Conservation (phyloP, 2,113 vertebrate genomes). For the Semicossyphus pulcher region DNA sequence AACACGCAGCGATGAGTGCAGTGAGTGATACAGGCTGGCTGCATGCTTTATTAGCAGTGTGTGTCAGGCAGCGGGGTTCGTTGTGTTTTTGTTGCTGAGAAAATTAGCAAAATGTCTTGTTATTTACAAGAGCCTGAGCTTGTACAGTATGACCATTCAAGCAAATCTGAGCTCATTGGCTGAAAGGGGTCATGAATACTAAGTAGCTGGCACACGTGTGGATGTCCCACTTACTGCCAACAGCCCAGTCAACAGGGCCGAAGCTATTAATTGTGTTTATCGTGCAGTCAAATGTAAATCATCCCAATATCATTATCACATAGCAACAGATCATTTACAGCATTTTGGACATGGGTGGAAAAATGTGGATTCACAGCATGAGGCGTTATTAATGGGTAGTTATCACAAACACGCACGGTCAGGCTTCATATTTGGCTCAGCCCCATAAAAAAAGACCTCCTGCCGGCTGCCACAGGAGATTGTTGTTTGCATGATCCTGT, state of each 20-base stretch:
- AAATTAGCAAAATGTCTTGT: not conserved
- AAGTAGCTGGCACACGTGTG: slow-evolving; percentile 16
- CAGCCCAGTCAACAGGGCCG: slow-evolving; percentile 24
- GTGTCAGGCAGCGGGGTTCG: not conserved
- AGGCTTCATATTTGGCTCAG: not conserved
- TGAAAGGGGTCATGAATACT: slow-evolving; percentile 21
- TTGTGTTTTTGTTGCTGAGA: not conserved
- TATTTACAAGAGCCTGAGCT: not conserved
- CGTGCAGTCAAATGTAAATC: slow-evolving; percentile 16
- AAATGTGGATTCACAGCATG: not conserved
- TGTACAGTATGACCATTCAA: not conserved
- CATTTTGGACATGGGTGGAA: not conserved
- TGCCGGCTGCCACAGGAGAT: no score
- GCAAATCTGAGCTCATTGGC: slow-evolving; percentile 10
- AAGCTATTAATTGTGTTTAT: slow-evolving; percentile 30
- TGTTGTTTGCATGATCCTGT: not conserved
- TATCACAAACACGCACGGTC: not conserved
- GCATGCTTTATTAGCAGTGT: not conserved
- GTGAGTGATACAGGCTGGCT: not conserved
- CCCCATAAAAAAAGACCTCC: not conserved
- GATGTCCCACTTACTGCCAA: slow-evolving; percentile 20
- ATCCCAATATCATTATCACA: slow-evolving; percentile 9
- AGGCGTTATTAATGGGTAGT: not conserved
- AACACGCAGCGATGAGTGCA: not conserved
- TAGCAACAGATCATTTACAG: not conserved